A percentile compares a stretch with the other conserved stretches of the same genome.
Conservation (phyloP, 2,113 vertebrate species). For the Sinosuthora webbiana region DNA sequence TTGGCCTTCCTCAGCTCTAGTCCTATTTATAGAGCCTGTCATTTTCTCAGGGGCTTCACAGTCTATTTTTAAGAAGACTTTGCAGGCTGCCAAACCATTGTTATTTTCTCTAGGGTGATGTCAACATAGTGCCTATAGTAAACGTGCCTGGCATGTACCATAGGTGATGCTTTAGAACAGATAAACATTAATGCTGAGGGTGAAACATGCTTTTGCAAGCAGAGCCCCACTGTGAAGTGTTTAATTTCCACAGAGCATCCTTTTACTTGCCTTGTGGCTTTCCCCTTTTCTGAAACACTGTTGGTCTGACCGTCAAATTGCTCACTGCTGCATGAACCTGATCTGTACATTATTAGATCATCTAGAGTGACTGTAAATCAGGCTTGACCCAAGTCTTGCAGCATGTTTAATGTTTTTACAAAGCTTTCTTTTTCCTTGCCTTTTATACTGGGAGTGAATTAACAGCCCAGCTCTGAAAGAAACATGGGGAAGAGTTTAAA, state of each 20-base stretch:
- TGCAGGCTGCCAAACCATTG: conserved; percentile 46
- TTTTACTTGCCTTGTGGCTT: background rate
- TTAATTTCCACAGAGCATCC: background rate
- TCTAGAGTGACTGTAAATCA: conserved; percentile 34
- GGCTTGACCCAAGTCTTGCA: background rate
- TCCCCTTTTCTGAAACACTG: background rate
- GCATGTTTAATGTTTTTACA: background rate
- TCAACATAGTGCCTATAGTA: background rate
- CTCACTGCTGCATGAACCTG: conserved; percentile 56
- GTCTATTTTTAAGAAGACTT: conserved; percentile 63
- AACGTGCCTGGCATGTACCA: background rate
- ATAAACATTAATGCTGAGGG: background rate
- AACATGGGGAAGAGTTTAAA: background rate
- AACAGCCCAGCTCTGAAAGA: background rate
- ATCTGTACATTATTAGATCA: conserved; percentile 55
- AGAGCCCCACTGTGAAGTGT: background rate
- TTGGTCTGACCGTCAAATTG: conserved; percentile 35
- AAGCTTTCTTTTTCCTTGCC: background rate
- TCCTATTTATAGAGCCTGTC: conserved; percentile 59
- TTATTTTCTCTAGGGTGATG: conserved; percentile 25
- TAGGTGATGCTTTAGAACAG: background rate
- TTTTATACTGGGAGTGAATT: background rate
- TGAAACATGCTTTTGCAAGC: background rate
- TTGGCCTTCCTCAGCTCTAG: background rate
- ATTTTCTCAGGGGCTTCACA: conserved; percentile 47